Evolutionary conservation across 2,113 vertebrate species (phyloP).

Genomic region (Gavia stellata): DNA sequence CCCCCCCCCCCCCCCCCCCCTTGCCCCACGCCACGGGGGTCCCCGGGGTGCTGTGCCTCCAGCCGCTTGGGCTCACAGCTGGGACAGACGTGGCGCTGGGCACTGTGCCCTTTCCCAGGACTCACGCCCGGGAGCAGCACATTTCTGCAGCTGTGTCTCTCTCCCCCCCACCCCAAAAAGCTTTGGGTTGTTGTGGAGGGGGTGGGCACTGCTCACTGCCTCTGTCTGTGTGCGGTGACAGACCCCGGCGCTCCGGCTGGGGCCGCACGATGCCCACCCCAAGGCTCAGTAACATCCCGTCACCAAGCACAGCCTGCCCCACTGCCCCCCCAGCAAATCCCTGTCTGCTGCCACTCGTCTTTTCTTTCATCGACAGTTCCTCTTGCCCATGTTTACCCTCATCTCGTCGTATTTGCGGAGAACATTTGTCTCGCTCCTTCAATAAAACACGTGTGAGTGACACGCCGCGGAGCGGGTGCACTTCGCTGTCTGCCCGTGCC

Average conservation of each 20-base stretch:
- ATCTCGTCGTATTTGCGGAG: rapidly evolving
- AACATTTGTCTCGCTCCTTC: not conserved
- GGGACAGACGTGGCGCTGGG: not conserved
- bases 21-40: too few species aligned
- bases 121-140: not conserved
- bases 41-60: too few species aligned
- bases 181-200: rapidly evolving
- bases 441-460: not conserved
- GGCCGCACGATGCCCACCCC: not conserved
- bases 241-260: not conserved
- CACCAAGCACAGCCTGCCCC: not conserved
- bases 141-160: not conserved
- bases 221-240: not conserved
- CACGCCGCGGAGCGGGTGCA: rapidly evolving
- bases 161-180: not conserved
- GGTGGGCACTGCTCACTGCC: rapidly evolving
- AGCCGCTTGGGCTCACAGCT: not conserved
- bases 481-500: not conserved
- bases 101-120: not conserved
- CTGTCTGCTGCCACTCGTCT: rapidly evolving
- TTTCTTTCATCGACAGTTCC: rapidly evolving
- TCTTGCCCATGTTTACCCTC: not conserved
- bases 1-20: too few species aligned
- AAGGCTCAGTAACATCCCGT: rapidly evolving
- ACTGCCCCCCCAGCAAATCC: not conserved